Conservation (phyloP, 2,797 vertebrate genomes). For the Sylvia borin region DNA sequence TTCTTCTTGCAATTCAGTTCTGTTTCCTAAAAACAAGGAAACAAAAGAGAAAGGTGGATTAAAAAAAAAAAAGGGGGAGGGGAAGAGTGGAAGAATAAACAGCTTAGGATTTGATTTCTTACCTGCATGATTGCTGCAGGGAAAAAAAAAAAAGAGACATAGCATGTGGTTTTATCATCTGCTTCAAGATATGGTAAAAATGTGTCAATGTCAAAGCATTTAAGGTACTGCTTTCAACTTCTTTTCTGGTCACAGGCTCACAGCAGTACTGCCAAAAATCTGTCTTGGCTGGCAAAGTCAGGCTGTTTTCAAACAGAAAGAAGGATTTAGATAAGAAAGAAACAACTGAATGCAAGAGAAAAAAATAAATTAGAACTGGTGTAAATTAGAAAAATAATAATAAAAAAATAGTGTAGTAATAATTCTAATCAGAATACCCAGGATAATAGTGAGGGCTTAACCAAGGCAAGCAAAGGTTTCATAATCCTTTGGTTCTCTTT, state of each 20-base stretch:
- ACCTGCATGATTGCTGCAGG: background rate
- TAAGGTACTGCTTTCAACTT: background rate
- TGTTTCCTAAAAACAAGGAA: background rate
- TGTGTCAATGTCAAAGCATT: background rate
- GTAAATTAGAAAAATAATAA: background rate
- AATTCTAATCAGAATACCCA: background rate
- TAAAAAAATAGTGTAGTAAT: background rate
- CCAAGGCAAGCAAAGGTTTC: background rate
- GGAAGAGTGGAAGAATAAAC: background rate
- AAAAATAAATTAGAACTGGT: background rate
- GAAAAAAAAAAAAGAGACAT: rapidly evolving
- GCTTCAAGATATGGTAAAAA: background rate
- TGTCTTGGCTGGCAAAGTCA: constrained; percentile 3
- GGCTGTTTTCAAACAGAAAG: constrained; percentile 33
- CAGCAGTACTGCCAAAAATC: background rate
- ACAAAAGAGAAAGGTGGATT: rapidly evolving
- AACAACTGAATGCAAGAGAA: background rate
- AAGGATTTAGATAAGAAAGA: background rate
- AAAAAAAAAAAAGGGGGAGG: rapidly evolving
- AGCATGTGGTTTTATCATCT: background rate
- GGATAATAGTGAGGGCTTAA: background rate
- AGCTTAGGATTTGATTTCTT: background rate
- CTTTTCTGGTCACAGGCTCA: background rate
- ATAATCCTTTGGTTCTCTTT: background rate
- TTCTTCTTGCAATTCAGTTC: background rate